A percentile compares a stretch with the other conserved stretches of the same genome.
phyloP scores from a whole-genome alignment of 2,888 invertebrate species.

The Galerucella pusilla region DNA sequence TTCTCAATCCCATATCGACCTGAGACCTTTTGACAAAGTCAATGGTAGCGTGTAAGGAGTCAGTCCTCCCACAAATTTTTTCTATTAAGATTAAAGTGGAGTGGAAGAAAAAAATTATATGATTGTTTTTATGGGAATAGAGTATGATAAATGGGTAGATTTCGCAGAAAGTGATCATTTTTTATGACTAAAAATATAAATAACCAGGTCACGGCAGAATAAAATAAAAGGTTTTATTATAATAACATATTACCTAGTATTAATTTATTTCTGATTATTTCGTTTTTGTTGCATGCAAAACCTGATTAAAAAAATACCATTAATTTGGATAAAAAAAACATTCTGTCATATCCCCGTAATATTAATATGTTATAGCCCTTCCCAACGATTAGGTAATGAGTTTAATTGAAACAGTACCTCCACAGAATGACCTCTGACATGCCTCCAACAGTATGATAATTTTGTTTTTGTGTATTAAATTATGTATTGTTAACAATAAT shows the following conservation, averaged over 20 bases:
- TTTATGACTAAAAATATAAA: background rate
- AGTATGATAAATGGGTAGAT: no score
- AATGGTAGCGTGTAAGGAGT: background rate
- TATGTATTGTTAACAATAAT: no score
- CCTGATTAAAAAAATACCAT: background rate
- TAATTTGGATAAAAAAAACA: background rate
- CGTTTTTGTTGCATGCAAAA: background rate
- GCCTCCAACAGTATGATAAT: background rate
- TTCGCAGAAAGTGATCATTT: no score
- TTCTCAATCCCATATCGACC: background rate
- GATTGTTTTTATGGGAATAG: no score
- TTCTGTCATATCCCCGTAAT: background rate
- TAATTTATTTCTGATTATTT: background rate
- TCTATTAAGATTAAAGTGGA: background rate
- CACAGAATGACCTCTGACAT: no score
- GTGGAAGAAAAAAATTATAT: background rate
- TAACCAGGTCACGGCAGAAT: background rate
- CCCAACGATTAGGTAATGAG: background rate
- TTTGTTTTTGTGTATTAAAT: no score
- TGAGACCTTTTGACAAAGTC: background rate
- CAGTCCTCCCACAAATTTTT: background rate
- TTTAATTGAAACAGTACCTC: no score
- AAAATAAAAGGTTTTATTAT: background rate
- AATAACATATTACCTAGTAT: background rate
- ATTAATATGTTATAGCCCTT: slow-evolving; percentile 4